phyloP scores from a whole-genome alignment of 2,797 vertebrate genomes.

The Pipistrellus kuhlii region DNA sequence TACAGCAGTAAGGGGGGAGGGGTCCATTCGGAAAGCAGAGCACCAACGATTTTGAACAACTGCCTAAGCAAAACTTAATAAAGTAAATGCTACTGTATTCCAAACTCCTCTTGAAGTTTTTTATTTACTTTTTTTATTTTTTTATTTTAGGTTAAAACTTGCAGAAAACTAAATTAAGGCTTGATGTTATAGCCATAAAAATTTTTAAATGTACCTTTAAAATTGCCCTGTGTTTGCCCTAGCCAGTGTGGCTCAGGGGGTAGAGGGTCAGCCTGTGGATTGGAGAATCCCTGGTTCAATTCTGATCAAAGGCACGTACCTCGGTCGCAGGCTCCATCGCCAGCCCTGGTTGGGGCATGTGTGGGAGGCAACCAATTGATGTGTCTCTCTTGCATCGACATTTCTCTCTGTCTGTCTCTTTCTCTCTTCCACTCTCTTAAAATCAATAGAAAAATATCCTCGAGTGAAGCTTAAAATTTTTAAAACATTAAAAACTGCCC shows the following conservation, averaged over 20 bases:
- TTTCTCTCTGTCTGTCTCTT: no score
- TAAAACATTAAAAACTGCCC: no score
- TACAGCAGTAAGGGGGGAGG: background rate
- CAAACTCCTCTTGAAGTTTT: background rate
- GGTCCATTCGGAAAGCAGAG: background rate
- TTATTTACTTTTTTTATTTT: no score
- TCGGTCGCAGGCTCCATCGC: background rate
- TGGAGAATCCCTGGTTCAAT: background rate
- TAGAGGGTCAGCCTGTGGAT: background rate
- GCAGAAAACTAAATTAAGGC: background rate
- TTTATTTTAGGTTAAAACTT: slow-evolving; percentile 56
- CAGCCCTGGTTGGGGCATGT: no score
- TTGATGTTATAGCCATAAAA: background rate
- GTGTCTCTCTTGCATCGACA: background rate
- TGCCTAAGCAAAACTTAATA: background rate
- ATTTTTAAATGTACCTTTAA: background rate
- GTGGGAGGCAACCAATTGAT: background rate
- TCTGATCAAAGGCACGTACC: background rate
- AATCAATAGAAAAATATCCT: background rate
- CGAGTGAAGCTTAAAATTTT: no score
- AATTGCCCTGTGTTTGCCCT: background rate
- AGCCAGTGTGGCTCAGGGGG: background rate
- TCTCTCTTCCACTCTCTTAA: background rate
- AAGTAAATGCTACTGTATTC: background rate
- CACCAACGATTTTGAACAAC: background rate